phyloP scores from a whole-genome alignment of 2,797 vertebrate genomes.

The Miichthys miiuy region DNA sequence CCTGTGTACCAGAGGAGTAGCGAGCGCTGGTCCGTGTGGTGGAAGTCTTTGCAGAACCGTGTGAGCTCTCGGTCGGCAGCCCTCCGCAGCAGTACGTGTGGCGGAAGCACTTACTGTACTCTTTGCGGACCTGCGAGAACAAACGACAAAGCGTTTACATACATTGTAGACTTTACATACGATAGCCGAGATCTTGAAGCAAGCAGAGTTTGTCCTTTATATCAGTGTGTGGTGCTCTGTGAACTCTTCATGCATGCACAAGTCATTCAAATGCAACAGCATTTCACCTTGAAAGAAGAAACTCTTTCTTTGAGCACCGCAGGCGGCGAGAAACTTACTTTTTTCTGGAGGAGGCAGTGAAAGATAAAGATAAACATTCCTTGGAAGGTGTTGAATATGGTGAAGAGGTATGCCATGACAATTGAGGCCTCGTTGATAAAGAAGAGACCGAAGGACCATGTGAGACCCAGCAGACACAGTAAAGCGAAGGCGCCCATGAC shows the following conservation, averaged over 20 bases:
- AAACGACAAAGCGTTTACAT: constrained; percentile 64
- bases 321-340: constrained; percentile 85
- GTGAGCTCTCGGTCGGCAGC: constrained; percentile 94
- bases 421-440: constrained; percentile 96
- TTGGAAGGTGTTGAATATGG: constrained; percentile 98
- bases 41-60: constrained; percentile 95
- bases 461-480: constrained; percentile 95
- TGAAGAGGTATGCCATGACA: constrained; percentile 99
- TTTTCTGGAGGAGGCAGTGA: constrained; percentile 98
- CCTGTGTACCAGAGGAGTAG: constrained; percentile 99
- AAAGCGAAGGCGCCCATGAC: constrained; percentile 97
- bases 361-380: constrained; percentile 99
- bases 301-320: neutral
- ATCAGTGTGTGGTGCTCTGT: constrained; percentile 45
- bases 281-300: constrained; percentile 47
- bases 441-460: constrained; percentile 98
- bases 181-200: constrained; percentile 50
- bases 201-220: constrained; percentile 57
- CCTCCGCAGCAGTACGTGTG: constrained; percentile 97
- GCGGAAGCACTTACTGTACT: constrained; percentile 98
- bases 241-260: constrained; percentile 10
- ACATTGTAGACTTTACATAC: constrained; percentile 67
- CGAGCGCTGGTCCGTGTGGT: constrained; percentile 95
- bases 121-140: constrained; percentile 92
- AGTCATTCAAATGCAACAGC: constrained; percentile 29